Conservation (phyloP, 2,888 invertebrate species). For the Hetaerina titia region DNA sequence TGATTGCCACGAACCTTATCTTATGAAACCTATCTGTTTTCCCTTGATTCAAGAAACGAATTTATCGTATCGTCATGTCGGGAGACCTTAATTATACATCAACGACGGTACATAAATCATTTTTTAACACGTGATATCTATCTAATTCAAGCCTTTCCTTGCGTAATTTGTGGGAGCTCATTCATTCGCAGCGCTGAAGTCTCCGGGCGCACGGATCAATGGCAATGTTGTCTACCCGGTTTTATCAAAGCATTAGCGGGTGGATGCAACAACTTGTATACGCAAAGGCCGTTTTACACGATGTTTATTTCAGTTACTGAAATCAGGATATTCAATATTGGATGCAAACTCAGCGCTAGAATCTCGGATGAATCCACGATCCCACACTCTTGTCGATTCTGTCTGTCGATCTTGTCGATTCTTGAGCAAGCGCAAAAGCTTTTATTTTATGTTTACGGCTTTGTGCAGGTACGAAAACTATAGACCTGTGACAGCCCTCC, state of each 20-base stretch:
- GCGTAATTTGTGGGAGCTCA: slow-evolving; percentile 19
- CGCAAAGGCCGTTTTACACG: no score
- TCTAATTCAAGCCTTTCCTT: neutral
- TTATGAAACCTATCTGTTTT: neutral
- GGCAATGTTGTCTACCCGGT: neutral
- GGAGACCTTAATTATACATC: neutral
- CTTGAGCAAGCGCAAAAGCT: no score
- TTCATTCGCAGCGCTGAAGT: neutral
- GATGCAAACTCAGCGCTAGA: no score
- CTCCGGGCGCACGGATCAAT: neutral
- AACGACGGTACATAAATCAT: neutral
- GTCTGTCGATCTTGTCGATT: no score
- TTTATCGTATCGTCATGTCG: neutral
- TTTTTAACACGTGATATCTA: neutral
- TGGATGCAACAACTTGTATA: neutral
- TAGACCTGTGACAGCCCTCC: no score
- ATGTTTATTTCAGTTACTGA: no score
- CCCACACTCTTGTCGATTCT: no score
- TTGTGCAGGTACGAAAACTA: no score
- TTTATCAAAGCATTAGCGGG: neutral
- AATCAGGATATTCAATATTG: no score
- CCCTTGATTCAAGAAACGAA: neutral
- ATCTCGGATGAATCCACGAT: no score
- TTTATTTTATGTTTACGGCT: no score
- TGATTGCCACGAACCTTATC: neutral